Conservation (phyloP, 2,888 invertebrate species). For the Drosophila niveifrons region DNA sequence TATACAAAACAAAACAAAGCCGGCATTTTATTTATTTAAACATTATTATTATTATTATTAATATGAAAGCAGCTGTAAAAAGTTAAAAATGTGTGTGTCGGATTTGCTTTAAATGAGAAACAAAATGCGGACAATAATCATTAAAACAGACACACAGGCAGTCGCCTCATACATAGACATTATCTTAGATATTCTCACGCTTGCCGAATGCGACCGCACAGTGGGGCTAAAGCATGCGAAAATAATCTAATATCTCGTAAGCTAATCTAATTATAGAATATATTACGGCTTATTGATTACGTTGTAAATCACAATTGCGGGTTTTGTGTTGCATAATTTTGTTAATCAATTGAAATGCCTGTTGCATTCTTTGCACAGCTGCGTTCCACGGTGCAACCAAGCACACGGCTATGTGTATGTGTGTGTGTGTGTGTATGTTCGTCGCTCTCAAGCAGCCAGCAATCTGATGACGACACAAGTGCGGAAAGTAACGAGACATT, state of each 20-base stretch:
- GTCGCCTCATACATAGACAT: slow-evolving; percentile 8
- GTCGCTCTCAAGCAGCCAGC: slow-evolving; percentile 53
- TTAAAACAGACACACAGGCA: slow-evolving; percentile 20
- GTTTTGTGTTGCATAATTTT: background rate
- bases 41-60: slow-evolving; percentile 55
- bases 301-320: background rate
- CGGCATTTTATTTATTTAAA: slow-evolving; percentile 48
- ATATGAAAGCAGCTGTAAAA: slow-evolving; percentile 62
- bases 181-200: slow-evolving; percentile 52
- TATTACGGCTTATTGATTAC: background rate
- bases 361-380: slow-evolving; percentile 31
- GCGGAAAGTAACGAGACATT: slow-evolving; percentile 75
- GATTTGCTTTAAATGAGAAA: slow-evolving; percentile 47
- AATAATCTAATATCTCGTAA: background rate
- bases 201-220: slow-evolving; percentile 23
- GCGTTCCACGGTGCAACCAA: slow-evolving; percentile 45
- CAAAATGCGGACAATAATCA: slow-evolving; percentile 41
- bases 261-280: background rate
- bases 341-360: slow-evolving; percentile 34
- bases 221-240: slow-evolving; percentile 17
- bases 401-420: background rate
- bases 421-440: background rate
- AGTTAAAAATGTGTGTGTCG: slow-evolving; percentile 61
- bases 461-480: slow-evolving; percentile 80
- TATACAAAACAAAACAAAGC: slow-evolving; percentile 30